phyloP scores from a whole-genome alignment of 2,888 invertebrate species.

The Horisme vitalbata region DNA sequence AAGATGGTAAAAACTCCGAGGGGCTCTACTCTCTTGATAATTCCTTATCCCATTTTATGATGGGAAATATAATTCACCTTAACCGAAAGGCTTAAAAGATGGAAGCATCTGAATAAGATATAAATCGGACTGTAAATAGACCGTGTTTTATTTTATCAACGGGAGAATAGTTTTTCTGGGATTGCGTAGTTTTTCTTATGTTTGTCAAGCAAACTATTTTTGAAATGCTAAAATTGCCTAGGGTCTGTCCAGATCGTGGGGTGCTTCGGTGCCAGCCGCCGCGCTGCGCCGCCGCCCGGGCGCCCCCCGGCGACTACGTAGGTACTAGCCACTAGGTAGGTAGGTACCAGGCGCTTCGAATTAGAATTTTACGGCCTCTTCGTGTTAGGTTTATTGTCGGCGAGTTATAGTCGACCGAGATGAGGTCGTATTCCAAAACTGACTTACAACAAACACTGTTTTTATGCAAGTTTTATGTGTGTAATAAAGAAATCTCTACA shows the following conservation, averaged over 20 bases:
- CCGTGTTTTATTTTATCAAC: slow-evolving; percentile 25
- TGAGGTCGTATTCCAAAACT: slow-evolving; percentile 78
- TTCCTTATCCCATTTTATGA: slow-evolving; percentile 6
- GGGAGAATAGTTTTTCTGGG: slow-evolving; percentile 38
- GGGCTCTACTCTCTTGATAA: not conserved
- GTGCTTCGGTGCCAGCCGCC: slow-evolving; percentile 42
- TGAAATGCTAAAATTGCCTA: slow-evolving; percentile 36
- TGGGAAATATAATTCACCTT: slow-evolving; percentile 19
- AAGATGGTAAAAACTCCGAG: slow-evolving; percentile 12
- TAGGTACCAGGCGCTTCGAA: slow-evolving; percentile 65
- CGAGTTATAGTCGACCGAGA: slow-evolving; percentile 75
- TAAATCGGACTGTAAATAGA: slow-evolving; percentile 31
- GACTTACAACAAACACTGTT: slow-evolving; percentile 76
- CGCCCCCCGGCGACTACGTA: no score
- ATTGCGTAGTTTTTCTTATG: slow-evolving; percentile 28
- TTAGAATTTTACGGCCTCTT: slow-evolving; percentile 80
- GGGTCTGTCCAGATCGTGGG: no score
- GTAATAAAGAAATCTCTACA: slow-evolving; percentile 63
- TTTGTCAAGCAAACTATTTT: slow-evolving; percentile 27
- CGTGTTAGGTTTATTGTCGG: slow-evolving; percentile 80
- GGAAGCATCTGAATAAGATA: slow-evolving; percentile 27
- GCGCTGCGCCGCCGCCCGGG: no score
- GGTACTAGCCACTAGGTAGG: no score
- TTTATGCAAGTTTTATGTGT: slow-evolving; percentile 71
- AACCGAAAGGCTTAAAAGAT: slow-evolving; percentile 31